Percentiles rank a stretch among this genome's conserved stretches.
These are phyloP conservation scores for Percopsis transmontana DNA, from an alignment of 2,113 vertebrate species.

Conservation along the genomic window DNA sequence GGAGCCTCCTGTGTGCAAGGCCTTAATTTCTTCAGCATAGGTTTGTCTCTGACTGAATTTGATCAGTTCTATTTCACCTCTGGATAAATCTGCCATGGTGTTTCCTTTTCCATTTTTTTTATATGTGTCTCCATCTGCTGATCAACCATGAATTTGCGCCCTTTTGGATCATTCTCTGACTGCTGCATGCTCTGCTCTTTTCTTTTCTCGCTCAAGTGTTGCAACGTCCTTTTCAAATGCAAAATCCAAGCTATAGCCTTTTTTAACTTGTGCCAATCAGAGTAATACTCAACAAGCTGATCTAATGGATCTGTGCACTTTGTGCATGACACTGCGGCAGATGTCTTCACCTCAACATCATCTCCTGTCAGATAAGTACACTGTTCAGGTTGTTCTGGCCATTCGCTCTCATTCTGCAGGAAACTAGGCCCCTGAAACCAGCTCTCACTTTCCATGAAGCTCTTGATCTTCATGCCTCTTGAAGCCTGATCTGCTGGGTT, in stretches of 20 bases:
- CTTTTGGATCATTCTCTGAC: too few species aligned
- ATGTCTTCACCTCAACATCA: slow-evolving; percentile 23
- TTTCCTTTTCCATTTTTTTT: slow-evolving; percentile 18
- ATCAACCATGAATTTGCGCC: too few species aligned
- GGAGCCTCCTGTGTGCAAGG: background rate
- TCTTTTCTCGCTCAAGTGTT: slow-evolving; percentile 12
- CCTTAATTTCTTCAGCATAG: background rate
- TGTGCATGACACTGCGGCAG: too few species aligned
- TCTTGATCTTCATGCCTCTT: slow-evolving; percentile 23
- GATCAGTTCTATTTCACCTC: slow-evolving; percentile 5
- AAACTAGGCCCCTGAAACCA: slow-evolving; percentile 22
- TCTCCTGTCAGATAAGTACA: background rate
- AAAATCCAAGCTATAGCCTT: slow-evolving; percentile 22
- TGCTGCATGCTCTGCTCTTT: too few species aligned
- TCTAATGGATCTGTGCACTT: slow-evolving; percentile 8
- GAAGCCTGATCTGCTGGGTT: slow-evolving; percentile 47
- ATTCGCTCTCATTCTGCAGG: slow-evolving; percentile 15
- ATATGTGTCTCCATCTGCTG: too few species aligned
- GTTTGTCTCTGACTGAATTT: background rate
- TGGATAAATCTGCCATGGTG: slow-evolving; percentile 6
- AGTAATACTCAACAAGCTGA: slow-evolving; percentile 12
- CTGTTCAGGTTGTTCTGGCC: slow-evolving; percentile 4
- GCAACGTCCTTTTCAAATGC: background rate
- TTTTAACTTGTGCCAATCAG: slow-evolving; percentile 24
- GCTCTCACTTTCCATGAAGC: slow-evolving; percentile 9